Evolutionary conservation across 2,797 vertebrate genomes (phyloP).

Genomic region (Cossypha heuglini): DNA sequence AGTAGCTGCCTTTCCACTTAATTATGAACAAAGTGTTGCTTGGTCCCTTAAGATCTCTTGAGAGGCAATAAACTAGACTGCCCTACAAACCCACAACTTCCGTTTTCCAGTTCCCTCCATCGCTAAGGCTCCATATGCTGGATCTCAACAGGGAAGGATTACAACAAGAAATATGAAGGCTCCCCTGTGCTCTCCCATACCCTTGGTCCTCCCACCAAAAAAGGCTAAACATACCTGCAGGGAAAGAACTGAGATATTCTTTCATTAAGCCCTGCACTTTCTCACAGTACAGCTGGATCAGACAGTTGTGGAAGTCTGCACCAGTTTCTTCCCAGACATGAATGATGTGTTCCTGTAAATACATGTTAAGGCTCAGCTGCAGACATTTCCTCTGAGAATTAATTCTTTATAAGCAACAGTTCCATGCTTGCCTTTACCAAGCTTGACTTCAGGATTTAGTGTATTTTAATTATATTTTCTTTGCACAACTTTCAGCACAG

Average conservation of each 20-base stretch:
- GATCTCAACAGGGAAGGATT: not conserved
- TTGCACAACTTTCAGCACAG: not conserved
- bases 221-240: conserved; percentile 79
- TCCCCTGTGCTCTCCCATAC: not conserved
- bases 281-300: conserved; percentile 95
- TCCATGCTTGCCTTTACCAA: not conserved
- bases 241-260: conserved; percentile 87
- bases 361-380: not conserved
- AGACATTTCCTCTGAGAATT: not conserved
- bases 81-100: not conserved
- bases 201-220: not conserved
- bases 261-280: conserved; percentile 96
- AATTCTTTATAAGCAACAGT: not conserved
- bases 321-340: conserved; percentile 89
- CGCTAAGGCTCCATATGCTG: not conserved
- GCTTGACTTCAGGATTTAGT: not conserved
- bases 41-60: not conserved
- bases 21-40: not conserved
- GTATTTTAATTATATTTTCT: not conserved
- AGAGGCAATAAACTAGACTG: not conserved
- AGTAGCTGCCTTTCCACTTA: not conserved
- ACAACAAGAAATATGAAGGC: not conserved
- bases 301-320: conserved; percentile 92
- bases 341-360: conserved; percentile 89
- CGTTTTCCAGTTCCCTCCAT: not conserved